A percentile compares a stretch with the other conserved stretches of the same genome.
Conservation (phyloP, 53 echinoderm and acorn worm genomes). For the Arbacia lixula region DNA sequence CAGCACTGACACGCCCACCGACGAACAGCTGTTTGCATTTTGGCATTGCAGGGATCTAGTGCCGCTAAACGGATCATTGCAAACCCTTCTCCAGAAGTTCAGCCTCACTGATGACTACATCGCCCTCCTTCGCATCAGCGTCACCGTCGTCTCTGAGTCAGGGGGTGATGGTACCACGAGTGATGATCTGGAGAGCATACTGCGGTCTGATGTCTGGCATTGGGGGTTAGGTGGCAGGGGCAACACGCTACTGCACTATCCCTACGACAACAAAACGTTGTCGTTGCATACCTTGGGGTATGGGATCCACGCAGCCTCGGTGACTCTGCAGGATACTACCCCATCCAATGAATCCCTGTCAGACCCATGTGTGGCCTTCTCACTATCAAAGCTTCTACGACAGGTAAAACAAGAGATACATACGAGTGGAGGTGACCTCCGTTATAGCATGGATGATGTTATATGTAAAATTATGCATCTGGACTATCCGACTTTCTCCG, state of each 20-base stretch:
- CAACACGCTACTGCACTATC: background rate
- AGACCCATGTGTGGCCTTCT: background rate
- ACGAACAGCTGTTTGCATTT: no score
- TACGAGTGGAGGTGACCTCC: background rate
- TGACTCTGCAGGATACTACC: background rate
- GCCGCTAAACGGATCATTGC: no score
- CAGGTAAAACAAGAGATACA: background rate
- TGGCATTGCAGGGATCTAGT: no score
- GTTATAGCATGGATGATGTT: background rate
- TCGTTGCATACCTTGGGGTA: background rate
- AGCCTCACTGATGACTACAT: constrained; percentile 3
- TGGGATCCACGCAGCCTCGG: background rate
- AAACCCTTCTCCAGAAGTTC: no score
- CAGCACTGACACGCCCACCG: no score
- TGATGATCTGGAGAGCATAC: background rate
- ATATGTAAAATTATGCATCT: background rate
- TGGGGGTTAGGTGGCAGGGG: constrained; percentile 12
- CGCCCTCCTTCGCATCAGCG: background rate
- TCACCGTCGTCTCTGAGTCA: background rate
- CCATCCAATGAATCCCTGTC: background rate
- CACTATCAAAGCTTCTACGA: background rate
- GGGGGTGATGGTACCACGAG: background rate
- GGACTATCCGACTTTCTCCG: background rate
- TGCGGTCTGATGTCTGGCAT: background rate
- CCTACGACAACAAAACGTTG: background rate